phyloP scores from a whole-genome alignment of 2,888 invertebrate genomes.

The Drosophila mettleri region DNA sequence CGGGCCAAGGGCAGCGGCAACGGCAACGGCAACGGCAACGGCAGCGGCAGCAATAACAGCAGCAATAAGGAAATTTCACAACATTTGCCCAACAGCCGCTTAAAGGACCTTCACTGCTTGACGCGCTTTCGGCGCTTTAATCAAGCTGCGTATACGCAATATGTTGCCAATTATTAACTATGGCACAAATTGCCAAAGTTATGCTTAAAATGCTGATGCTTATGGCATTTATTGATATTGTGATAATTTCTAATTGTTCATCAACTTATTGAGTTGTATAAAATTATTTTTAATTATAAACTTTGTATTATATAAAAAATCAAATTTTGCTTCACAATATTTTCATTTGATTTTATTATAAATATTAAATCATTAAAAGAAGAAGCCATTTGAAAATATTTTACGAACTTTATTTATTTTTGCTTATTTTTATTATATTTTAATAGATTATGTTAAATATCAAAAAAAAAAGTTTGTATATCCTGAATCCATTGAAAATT shows the following conservation, averaged over 20 bases:
- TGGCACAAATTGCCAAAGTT: slow-evolving; percentile 27
- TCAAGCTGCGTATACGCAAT: slow-evolving; percentile 73
- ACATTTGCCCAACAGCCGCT: slow-evolving; percentile 49
- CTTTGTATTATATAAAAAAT: background rate
- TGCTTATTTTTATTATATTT: no score
- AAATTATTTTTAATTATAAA: background rate
- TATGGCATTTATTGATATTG: background rate
- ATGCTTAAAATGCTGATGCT: background rate
- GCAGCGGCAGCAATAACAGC: slow-evolving; percentile 1
- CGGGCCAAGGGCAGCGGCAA: background rate
- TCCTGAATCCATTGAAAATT: no score
- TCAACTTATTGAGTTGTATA: no score
- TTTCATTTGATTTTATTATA: no score
- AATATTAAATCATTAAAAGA: no score
- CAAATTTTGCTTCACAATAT: no score
- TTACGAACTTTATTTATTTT: no score
- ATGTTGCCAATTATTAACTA: slow-evolving; percentile 65
- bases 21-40: slow-evolving; percentile 6
- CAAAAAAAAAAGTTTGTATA: no score
- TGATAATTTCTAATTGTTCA: background rate
- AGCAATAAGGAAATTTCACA: slow-evolving; percentile 28
- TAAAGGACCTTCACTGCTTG: slow-evolving; percentile 45
- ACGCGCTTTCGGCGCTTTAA: slow-evolving; percentile 51
- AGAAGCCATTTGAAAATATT: no score
- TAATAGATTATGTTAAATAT: no score